phyloP scores from a whole-genome alignment of 2,113 vertebrate species.

The Nycticorax nycticorax region DNA sequence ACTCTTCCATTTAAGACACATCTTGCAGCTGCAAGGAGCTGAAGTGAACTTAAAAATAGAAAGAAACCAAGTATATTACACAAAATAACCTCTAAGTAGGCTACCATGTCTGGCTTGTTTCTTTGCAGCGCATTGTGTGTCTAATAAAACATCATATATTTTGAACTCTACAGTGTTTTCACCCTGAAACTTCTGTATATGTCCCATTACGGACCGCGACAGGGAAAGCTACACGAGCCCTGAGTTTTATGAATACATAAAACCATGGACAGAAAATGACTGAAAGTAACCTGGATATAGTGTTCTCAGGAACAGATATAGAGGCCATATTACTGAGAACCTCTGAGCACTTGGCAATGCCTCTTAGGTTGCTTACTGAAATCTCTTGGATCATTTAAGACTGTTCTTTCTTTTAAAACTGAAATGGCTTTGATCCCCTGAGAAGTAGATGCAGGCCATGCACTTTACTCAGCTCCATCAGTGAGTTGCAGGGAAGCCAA shows the following conservation, averaged over 20 bases:
- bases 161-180: background rate
- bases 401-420: background rate
- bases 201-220: background rate
- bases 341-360: background rate
- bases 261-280: background rate
- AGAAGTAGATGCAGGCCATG: background rate
- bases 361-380: background rate
- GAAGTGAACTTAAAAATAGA: slow-evolving; percentile 2
- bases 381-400: background rate
- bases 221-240: background rate
- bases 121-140: background rate
- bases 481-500: background rate
- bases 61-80: background rate
- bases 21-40: background rate
- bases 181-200: background rate
- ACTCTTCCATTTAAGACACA: background rate
- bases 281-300: background rate
- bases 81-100: background rate
- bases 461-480: background rate
- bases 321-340: background rate
- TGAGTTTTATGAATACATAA: background rate
- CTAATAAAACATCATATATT: background rate
- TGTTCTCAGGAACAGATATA: background rate
- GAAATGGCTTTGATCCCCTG: background rate
- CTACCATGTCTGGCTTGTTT: background rate